These are phyloP conservation scores for Erpobdella octoculata DNA, from an alignment of 2,888 invertebrate genomes.

Conservation along the genomic window DNA sequence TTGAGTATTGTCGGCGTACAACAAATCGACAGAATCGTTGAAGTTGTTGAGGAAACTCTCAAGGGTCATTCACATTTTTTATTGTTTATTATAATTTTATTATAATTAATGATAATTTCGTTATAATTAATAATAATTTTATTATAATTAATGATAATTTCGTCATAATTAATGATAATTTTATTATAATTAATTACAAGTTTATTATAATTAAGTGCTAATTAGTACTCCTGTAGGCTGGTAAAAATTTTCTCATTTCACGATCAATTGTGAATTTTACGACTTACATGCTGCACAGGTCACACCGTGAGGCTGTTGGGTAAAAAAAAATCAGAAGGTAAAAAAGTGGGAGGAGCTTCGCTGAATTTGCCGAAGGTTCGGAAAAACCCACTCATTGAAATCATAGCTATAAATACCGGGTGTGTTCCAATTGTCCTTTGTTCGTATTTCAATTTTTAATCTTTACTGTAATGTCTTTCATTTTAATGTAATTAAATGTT, in stretches of 20 bases:
- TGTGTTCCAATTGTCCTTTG: conserved; percentile 36
- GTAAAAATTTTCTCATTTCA: too few relatives aligned
- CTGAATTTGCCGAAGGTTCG: conserved; percentile 84
- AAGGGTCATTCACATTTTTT: conserved; percentile 62
- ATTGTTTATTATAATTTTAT: neutral
- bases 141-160: neutral
- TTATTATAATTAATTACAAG: neutral
- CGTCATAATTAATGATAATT: neutral
- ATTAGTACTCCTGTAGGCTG: too few relatives aligned
- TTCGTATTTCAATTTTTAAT: neutral
- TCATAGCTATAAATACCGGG: conserved; percentile 89
- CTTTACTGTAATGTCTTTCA: neutral
- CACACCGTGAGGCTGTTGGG: conserved; percentile 48
- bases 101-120: neutral
- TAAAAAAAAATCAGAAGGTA: conserved; percentile 68
- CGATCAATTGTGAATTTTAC: too few relatives aligned
- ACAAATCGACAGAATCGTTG: conserved; percentile 91
- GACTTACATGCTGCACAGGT: conserved; percentile 40
- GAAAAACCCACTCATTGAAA: conserved; percentile 90
- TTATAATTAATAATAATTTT: neutral
- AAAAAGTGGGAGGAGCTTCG: conserved; percentile 73
- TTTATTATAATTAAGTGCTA: neutral
- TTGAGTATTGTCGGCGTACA: conserved; percentile 94
- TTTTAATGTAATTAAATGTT: neutral
- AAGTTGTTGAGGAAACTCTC: conserved; percentile 92